Evolutionary conservation across 2,888 invertebrate genomes (phyloP).

Genomic region (Cacoxenus indagator): DNA sequence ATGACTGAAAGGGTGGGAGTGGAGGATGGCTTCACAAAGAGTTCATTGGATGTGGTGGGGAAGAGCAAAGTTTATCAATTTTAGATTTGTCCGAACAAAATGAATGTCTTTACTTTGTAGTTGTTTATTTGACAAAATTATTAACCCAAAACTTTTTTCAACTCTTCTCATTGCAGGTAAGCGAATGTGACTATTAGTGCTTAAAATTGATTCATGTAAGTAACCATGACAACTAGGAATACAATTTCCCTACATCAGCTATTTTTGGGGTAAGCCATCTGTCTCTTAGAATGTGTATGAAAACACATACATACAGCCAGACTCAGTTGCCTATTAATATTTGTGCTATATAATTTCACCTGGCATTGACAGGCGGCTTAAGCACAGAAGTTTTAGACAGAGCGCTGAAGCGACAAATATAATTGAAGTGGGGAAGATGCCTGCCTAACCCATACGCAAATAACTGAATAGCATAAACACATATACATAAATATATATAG

Average conservation of each 20-base stretch:
- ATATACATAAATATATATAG: neutral
- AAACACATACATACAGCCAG: neutral
- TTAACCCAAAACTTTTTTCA: neutral
- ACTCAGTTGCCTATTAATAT: no score
- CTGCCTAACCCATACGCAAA: slow-evolving; percentile 12
- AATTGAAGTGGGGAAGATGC: neutral
- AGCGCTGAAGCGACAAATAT: neutral
- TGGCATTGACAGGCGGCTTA: neutral
- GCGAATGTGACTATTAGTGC: neutral
- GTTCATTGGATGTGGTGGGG: neutral
- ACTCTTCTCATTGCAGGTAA: slow-evolving; percentile 4
- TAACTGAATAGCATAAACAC: neutral
- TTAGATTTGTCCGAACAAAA: neutral
- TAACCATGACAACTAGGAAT: neutral
- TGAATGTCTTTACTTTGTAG: neutral
- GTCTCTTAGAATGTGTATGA: neutral
- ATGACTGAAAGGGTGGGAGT: neutral
- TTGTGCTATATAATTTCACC: slow-evolving; percentile 8
- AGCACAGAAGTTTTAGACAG: neutral
- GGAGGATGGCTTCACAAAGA: neutral
- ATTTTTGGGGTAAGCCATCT: no score
- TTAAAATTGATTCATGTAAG: neutral
- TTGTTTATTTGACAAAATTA: neutral
- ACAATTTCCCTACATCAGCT: neutral
- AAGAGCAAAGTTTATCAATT: neutral